Evolutionary conservation across 2,113 vertebrate genomes (phyloP).

Genomic region (Dasyornis broadbenti): DNA sequence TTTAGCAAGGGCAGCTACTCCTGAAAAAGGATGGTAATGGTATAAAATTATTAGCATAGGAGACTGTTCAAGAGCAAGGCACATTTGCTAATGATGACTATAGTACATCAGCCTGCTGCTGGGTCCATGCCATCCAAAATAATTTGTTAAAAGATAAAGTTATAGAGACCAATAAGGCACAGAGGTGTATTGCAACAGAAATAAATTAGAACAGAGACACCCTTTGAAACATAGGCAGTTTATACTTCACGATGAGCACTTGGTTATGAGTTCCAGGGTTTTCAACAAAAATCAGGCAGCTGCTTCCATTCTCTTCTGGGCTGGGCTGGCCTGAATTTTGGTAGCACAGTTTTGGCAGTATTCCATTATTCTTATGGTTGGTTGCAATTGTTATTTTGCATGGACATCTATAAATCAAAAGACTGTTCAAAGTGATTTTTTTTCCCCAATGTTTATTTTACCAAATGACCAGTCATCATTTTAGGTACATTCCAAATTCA

Average conservation of each 20-base stretch:
- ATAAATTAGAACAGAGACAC: background rate
- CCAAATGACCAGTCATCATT: background rate
- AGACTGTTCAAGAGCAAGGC: constrained; percentile 30
- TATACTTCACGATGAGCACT: background rate
- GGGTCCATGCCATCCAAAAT: background rate
- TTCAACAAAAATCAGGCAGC: background rate
- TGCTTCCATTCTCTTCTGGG: background rate
- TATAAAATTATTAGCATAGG: background rate
- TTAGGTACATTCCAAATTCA: background rate
- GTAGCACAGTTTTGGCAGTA: background rate
- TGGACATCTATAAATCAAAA: background rate
- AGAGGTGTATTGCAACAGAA: background rate
- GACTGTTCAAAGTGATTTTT: background rate
- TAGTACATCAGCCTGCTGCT: background rate
- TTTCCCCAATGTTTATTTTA: background rate
- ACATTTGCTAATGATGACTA: background rate
- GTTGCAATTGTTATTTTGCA: background rate
- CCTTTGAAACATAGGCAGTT: background rate
- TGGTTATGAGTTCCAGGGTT: background rate
- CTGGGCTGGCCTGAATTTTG: background rate
- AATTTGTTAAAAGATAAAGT: background rate
- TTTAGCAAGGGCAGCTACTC: constrained; percentile 13
- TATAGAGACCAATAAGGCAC: background rate
- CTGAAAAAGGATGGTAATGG: background rate
- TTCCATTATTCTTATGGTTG: background rate